Conservation (phyloP, 1,140 invertebrate species). For the Metaphire vulgaris region DNA sequence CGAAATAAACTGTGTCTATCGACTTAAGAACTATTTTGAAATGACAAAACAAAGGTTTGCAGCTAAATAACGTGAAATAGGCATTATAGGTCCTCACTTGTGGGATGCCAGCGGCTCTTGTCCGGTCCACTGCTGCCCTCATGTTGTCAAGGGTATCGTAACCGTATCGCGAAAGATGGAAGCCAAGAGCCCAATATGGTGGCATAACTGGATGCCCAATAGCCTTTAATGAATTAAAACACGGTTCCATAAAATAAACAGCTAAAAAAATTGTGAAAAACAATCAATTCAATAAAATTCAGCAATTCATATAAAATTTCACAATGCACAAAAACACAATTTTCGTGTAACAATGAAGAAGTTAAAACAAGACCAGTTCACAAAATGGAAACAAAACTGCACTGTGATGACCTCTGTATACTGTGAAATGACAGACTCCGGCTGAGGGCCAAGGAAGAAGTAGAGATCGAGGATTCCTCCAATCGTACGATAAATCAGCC, state of each 20-base stretch:
- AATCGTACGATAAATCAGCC: conserved; percentile 39
- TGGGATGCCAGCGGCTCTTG: conserved; percentile 65
- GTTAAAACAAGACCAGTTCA: neutral
- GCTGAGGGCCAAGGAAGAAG: conserved; percentile 50
- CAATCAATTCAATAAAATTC: too few species aligned
- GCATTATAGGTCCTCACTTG: too few species aligned
- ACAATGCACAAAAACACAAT: too few species aligned
- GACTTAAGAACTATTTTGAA: too few species aligned
- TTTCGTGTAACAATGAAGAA: too few species aligned
- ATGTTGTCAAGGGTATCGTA: conserved; percentile 41
- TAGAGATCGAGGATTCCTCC: conserved; percentile 50
- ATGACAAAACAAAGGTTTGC: too few species aligned
- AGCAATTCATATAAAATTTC: too few species aligned
- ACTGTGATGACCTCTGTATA: conserved; percentile 43
- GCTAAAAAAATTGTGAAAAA: too few species aligned
- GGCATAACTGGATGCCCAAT: conserved; percentile 52
- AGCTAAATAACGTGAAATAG: too few species aligned
- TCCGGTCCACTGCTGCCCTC: conserved; percentile 56
- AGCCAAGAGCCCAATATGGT: conserved; percentile 68
- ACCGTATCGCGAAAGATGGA: conserved; percentile 66
- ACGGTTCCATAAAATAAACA: too few species aligned
- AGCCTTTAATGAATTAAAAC: too few species aligned
- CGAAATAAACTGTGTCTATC: too few species aligned
- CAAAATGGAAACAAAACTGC: neutral
- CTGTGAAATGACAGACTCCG: conserved; percentile 68